Conservation (phyloP, 2,888 invertebrate species). For the Chymomyza fuscimana region DNA sequence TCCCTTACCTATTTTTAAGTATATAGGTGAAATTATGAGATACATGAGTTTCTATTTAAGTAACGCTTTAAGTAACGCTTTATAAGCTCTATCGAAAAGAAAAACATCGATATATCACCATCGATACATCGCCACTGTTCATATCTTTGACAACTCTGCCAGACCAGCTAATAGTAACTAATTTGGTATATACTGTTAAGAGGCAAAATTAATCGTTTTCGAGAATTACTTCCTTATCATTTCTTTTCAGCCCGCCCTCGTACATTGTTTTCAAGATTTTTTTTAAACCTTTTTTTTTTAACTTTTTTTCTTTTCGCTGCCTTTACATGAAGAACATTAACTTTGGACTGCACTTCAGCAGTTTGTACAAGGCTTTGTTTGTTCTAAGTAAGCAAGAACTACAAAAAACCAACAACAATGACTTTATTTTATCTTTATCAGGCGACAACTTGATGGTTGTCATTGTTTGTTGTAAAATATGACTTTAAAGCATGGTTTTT, state of each 20-base stretch:
- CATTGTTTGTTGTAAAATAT: background rate
- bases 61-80: too few relatives aligned
- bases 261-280: background rate
- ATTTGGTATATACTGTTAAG: too few relatives aligned
- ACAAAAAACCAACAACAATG: slow-evolving; percentile 10
- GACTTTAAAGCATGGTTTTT: background rate
- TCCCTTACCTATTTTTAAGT: too few relatives aligned
- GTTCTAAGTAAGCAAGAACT: slow-evolving; percentile 10
- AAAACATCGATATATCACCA: too few relatives aligned
- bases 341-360: background rate
- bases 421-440: slow-evolving; percentile 8
- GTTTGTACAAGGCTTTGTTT: slow-evolving; percentile 5
- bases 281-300: background rate
- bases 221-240: background rate
- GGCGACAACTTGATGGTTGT: slow-evolving; percentile 13
- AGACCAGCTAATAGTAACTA: too few relatives aligned
- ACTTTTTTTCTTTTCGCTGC: background rate
- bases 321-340: slow-evolving; percentile 1
- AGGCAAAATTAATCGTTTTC: too few relatives aligned
- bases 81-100: too few relatives aligned
- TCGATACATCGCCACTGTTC: too few relatives aligned
- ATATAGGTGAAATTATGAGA: too few relatives aligned
- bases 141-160: too few relatives aligned
- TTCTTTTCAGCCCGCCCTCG: background rate
- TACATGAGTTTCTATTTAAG: too few relatives aligned